Conservation (phyloP, 92 coral and sea anemone genomes). For the Zoanthus solanderi region DNA sequence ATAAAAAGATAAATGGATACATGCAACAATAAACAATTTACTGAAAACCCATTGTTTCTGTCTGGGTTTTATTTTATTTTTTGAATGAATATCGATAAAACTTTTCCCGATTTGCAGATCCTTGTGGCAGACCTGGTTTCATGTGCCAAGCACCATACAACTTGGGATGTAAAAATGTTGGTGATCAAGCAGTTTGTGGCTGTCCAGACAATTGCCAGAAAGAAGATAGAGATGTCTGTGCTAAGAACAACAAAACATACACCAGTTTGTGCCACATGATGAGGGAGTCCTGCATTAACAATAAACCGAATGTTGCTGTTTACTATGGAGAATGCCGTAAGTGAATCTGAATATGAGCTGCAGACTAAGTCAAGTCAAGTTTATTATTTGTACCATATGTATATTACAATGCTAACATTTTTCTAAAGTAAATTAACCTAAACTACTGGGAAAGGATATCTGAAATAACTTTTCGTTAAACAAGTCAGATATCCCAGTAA, state of each 20-base stretch:
- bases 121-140: conserved; percentile 29
- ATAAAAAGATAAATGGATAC: no score
- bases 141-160: conserved; percentile 21
- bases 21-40: no score
- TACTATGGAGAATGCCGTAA: conserved; percentile 32
- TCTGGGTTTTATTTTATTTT: neutral
- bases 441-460: no score
- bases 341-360: neutral
- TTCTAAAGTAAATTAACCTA: no score
- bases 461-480: no score
- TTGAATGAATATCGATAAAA: no score
- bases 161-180: conserved; percentile 6
- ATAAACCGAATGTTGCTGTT: neutral
- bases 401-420: no score
- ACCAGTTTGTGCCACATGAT: conserved; percentile 40
- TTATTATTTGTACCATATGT: no score
- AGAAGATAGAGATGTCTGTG: conserved; percentile 20
- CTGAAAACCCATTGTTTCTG: neutral
- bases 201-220: conserved; percentile 37
- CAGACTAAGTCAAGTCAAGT: neutral
- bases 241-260: conserved; percentile 15
- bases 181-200: conserved; percentile 6
- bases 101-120: neutral
- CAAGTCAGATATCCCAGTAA: no score
- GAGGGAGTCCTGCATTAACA: conserved; percentile 13